Evolutionary conservation across 1,140 invertebrate genomes (phyloP), one percentile per base, ranked within the genome.

Genomic region (Odontomachus brunneus): DNA sequence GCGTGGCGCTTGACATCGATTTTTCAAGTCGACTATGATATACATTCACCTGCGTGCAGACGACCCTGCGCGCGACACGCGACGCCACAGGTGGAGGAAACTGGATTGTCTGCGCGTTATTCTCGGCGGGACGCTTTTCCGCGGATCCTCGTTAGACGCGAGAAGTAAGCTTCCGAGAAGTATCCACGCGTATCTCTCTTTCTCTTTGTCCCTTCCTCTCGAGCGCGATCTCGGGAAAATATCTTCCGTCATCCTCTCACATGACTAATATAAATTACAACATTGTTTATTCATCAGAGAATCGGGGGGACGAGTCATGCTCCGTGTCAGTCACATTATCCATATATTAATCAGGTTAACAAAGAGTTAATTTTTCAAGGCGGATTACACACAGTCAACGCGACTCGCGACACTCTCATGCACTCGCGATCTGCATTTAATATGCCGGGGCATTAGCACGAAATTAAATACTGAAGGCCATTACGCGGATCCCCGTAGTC

Each of bases 11-110:
- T 12, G 53, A 55, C 59, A 62, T 51, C 84, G 82, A 84, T 59
- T 71, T 44, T 7, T 59, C 65, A 71, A 53, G 24, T 85, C 83
- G 59, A 9, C 72, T 84, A 80, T 57, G 29, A 3, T 3, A 44
- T 11, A 24, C 48, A n/a, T 15, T 44, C 24, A n/a, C 11, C 15
- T 22, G 38, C 38, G 38, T 44, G 38, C 38, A 7, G 33, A 15
- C n/a, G 14, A 51, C 26, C 2, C 12, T 26, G 26, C 33, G 33
- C 26, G 26, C 22, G 24, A 83, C 55, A 71, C n/a, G 49, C 22
- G 26, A n/a, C 49, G 15, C 14, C 7, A 62, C 57, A 44, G 2
- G 12, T 69, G 26, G 29, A 66, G 44, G 7, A 53, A 59, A 22
- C 12, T 67, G 3, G 17, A 82, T 59, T 57, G 24, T 29, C 24